These are phyloP conservation scores for Micrastur ruficollis DNA, from an alignment of 2,797 vertebrate species.

Conservation along the genomic window DNA sequence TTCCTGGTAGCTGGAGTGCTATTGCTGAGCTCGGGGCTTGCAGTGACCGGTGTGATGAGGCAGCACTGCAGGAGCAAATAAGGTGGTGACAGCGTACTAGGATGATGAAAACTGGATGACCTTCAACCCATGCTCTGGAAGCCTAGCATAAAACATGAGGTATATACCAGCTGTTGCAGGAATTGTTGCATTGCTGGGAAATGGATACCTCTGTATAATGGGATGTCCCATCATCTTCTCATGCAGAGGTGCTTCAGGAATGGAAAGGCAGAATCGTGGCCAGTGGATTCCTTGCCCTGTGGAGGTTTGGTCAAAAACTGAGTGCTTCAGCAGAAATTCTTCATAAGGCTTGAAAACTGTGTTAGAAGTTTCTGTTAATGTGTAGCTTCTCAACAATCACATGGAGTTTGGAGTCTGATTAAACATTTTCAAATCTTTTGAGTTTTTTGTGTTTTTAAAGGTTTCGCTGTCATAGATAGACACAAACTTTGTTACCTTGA, in stretches of 20 bases:
- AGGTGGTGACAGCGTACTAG: background rate
- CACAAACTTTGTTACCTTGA: background rate
- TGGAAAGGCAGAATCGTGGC: background rate
- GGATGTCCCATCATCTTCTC: background rate
- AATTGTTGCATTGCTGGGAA: background rate
- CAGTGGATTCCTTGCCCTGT: background rate
- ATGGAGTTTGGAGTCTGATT: accelerated
- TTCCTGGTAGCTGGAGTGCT: background rate
- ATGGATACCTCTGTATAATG: accelerated
- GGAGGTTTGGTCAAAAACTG: background rate
- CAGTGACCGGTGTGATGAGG: background rate
- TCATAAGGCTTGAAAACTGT: background rate
- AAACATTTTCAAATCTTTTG: background rate
- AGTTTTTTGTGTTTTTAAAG: accelerated
- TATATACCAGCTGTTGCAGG: background rate
- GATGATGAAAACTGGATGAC: too few relatives aligned
- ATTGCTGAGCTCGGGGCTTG: too few relatives aligned
- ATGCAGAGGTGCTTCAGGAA: background rate
- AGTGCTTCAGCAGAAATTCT: background rate
- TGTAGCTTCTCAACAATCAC: too few relatives aligned
- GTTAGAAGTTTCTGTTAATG: background rate
- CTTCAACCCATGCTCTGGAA: background rate
- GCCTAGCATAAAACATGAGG: background rate
- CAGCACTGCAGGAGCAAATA: accelerated
- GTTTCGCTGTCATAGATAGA: background rate